Evolutionary conservation across 2,113 vertebrate species (phyloP), one percentile per base, ranked within the genome.

Genomic region (Paramisgurnus dabryanus): DNA sequence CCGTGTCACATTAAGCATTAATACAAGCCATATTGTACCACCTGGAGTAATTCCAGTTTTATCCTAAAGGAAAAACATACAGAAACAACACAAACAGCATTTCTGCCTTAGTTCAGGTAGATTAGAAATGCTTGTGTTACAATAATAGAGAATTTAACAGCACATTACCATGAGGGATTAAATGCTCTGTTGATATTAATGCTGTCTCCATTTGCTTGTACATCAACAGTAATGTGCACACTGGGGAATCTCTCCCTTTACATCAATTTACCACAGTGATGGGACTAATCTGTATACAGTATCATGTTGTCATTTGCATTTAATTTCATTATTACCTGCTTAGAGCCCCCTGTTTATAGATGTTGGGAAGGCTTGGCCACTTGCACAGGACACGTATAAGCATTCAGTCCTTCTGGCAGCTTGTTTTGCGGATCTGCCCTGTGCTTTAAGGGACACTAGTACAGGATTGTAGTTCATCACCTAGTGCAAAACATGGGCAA

Each of bases 301-400:
- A 66, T 87, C 84, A 84, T 78, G 80, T 84, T 88, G 80, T 85
- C 87, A 83, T 89, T 89, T 89, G 82, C 86, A 90, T 91, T 89
- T 90, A 89, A 88, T 89, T 89, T 88, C 80, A 88, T 91, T 87
- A 90, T 91, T 89, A 88, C 85, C 74, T 80, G 67, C 67, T 74
- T 64, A 80, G 83, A 85, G 89, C 84, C 76, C 53, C 88, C 88
- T 86, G 86, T 89, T 90, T 47, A 66, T 74, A 80, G 74, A 77
- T 84, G 85, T 88, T 84, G 85, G 80, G 72, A 86, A 75, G 73
- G 76, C 79, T 9, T 67, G 67, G 78, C 45, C 50, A 79, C 66
- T 47, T 79, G 76, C 67, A 79, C 78, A 83, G 82, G 79, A 13
- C 53, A 61, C 69, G 63, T 41, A 34, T 34, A 83, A 84, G 79